Evolutionary conservation across 2,797 vertebrate genomes (phyloP).

Genomic region (Trachurus trachurus): DNA sequence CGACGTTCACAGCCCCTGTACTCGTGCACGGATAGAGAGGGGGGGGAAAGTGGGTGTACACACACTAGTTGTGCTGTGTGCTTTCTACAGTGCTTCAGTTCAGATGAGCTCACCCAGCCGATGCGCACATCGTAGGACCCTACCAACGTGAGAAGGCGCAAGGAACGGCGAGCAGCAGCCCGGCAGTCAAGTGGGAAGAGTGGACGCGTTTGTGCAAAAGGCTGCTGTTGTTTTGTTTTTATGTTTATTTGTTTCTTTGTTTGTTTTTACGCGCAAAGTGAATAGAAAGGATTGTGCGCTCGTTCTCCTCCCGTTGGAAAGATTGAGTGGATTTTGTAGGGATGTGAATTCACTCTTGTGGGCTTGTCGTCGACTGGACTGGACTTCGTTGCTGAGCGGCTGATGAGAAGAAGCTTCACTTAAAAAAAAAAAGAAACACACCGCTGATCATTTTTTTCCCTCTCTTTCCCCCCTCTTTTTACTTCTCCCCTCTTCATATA

Average conservation of each 20-base stretch:
- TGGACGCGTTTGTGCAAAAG: constrained; percentile 70
- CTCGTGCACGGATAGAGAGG: constrained; percentile 60
- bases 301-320: constrained; percentile 49
- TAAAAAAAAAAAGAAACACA: constrained; percentile 65
- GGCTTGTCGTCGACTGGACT: constrained; percentile 55
- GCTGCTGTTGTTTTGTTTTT: constrained; percentile 35
- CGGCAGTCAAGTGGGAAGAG: constrained; percentile 48
- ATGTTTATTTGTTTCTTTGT: no score
- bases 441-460: constrained; percentile 47
- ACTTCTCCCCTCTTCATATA: constrained; percentile 47
- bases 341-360: constrained; percentile 62
- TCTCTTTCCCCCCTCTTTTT: not conserved
- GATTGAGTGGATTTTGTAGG: constrained; percentile 63
- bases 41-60: constrained; percentile 71
- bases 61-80: constrained; percentile 76
- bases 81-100: constrained; percentile 67
- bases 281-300: constrained; percentile 54
- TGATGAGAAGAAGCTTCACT: constrained; percentile 63
- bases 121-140: constrained; percentile 77
- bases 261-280: constrained; percentile 74
- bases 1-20: constrained; percentile 62
- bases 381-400: constrained; percentile 59
- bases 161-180: constrained; percentile 71
- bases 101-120: constrained; percentile 83
- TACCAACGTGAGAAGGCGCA: constrained; percentile 77